phyloP scores from a whole-genome alignment of 2,797 vertebrate species.

The Danio kyathit region DNA sequence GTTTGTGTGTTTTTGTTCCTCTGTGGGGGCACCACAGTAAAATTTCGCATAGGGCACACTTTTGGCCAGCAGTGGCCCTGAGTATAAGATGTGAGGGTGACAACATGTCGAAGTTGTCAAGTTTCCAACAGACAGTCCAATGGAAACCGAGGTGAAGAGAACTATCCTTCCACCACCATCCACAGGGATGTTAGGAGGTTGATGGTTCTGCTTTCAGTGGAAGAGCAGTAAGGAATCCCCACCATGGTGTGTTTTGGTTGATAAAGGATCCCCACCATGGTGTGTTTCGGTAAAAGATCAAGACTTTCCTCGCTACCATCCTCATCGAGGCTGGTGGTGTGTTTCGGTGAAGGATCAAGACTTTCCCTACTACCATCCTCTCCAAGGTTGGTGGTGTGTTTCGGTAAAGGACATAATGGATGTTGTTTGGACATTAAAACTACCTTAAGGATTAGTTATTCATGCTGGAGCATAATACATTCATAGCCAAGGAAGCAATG shows the following conservation, averaged over 20 bases:
- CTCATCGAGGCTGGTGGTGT: no score
- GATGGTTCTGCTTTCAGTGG: slow-evolving; percentile 23
- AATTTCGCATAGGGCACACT: no score
- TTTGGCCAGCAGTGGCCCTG: no score
- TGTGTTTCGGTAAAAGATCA: not conserved
- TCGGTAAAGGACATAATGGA: not conserved
- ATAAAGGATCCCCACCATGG: not conserved
- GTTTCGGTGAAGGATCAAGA: no score
- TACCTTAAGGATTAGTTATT: no score
- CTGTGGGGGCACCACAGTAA: no score
- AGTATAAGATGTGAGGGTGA: slow-evolving; percentile 4
- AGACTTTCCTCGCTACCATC: no score
- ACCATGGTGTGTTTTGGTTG: slow-evolving; percentile 16
- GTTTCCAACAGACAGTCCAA: not conserved
- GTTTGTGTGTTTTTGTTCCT: no score
- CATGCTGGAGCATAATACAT: no score
- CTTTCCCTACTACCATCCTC: no score
- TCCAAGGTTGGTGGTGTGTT: no score
- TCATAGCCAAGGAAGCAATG: no score
- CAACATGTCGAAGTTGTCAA: slow-evolving; percentile 3
- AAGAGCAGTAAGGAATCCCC: slow-evolving; percentile 12
- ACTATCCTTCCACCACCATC: slow-evolving; percentile 13
- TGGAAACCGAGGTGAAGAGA: not conserved
- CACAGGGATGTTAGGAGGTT: slow-evolving; percentile 9
- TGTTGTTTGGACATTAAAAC: slow-evolving; percentile 1